Evolutionary conservation across 2,113 vertebrate genomes (phyloP).

Genomic region (Micronisus gabar): DNA sequence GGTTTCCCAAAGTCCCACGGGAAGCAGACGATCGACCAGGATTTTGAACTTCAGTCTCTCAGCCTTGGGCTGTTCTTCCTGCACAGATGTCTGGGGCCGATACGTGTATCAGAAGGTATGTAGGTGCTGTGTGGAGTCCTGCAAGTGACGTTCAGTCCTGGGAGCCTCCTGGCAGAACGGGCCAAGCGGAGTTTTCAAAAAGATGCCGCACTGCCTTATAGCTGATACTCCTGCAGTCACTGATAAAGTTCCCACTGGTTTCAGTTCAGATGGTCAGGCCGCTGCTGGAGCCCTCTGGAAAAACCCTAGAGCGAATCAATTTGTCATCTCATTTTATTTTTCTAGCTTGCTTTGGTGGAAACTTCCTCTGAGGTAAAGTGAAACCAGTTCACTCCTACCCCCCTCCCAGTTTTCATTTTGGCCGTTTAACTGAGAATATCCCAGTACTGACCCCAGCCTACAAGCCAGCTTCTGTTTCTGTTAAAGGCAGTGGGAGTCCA

Average conservation of each 20-base stretch:
- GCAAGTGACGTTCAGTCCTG: not conserved
- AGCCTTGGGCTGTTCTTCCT: not conserved
- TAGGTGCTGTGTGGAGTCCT: not conserved
- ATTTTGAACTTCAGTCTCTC: not conserved
- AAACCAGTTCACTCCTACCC: not conserved
- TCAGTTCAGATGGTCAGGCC: not conserved
- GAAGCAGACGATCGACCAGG: not conserved
- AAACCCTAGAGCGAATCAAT: not conserved
- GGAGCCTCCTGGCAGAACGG: not conserved
- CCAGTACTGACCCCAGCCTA: not conserved
- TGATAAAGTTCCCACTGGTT: not conserved
- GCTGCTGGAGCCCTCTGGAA: not conserved
- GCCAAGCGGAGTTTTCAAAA: not conserved
- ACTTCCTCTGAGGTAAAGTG: not conserved
- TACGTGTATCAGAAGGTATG: not conserved
- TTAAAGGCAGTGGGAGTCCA: not conserved
- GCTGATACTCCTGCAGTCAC: not conserved
- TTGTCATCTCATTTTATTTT: not conserved
- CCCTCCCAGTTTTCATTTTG: not conserved
- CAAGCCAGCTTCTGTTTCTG: not conserved
- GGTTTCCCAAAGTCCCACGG: not conserved
- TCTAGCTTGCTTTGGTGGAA: not conserved
- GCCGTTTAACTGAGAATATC: not conserved
- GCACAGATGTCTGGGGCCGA: too few species aligned
- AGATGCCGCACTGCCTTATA: not conserved